Conservation (phyloP, 1,140 invertebrate species). For the Sipha flava region DNA sequence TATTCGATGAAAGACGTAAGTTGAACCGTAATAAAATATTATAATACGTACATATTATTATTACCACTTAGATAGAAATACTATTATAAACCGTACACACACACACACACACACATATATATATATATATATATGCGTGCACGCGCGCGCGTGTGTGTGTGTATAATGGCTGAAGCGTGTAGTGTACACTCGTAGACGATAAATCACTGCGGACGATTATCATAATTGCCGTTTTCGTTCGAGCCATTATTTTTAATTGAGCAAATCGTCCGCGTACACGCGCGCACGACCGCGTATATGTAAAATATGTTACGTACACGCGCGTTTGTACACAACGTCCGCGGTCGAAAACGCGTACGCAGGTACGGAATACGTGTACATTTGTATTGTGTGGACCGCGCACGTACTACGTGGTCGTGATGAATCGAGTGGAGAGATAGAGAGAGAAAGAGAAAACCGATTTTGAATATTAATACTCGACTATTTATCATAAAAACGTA, state of each 20-base stretch:
- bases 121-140: background rate
- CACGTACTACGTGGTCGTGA: background rate
- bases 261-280: background rate
- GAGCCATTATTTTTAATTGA: constrained; percentile 11
- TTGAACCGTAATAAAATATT: background rate
- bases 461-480: constrained; percentile 1
- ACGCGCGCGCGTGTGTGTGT: too few relatives aligned
- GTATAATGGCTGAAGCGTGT: background rate
- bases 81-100: too few relatives aligned
- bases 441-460: background rate
- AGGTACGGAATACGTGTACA: too few relatives aligned
- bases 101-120: background rate
- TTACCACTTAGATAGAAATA: background rate
- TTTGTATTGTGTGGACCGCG: too few relatives aligned
- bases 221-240: constrained; percentile 4
- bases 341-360: too few relatives aligned
- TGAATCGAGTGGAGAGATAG: background rate
- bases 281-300: background rate
- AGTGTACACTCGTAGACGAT: background rate
- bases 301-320: background rate
- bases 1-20: constrained; percentile 17
- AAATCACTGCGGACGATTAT: background rate
- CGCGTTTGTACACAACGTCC: too few relatives aligned
- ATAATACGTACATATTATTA: background rate
- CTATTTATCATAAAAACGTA: background rate